phyloP scores from a whole-genome alignment of 2,888 invertebrate species.

The Omphaloscelis lunosa region DNA sequence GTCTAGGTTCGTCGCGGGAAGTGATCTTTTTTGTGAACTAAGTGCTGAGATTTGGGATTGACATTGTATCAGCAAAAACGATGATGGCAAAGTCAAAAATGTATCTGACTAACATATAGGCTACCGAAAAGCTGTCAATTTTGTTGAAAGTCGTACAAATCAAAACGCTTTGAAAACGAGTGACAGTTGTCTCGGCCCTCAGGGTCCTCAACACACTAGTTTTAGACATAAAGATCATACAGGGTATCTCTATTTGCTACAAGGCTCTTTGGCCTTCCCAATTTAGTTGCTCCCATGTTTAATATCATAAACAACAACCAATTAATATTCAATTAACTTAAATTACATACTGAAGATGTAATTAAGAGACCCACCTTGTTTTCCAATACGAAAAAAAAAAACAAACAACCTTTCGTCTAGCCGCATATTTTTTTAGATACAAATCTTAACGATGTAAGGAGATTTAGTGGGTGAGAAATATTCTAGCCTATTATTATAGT shows the following conservation, averaged over 20 bases:
- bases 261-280: not conserved
- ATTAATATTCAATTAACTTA: constrained; percentile 51
- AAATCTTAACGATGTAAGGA: constrained; percentile 55
- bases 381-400: constrained; percentile 37
- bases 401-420: constrained; percentile 55
- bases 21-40: not conserved
- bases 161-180: too few species aligned
- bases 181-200: too few species aligned
- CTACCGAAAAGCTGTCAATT: too few species aligned
- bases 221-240: too few species aligned
- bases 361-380: constrained; percentile 33
- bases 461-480: constrained; percentile 81
- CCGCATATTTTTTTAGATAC: constrained; percentile 48
- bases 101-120: too few species aligned
- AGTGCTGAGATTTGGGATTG: constrained; percentile 29
- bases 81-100: too few species aligned
- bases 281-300: not conserved
- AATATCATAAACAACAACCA: constrained; percentile 33
- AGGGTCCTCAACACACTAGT: too few species aligned
- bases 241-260: too few species aligned
- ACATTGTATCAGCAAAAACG: too few species aligned
- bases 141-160: too few species aligned
- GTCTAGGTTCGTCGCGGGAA: constrained; percentile 2
- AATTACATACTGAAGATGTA: constrained; percentile 37
- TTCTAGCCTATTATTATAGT: constrained; percentile 78